These are phyloP conservation scores for Oreotrochilus melanogaster DNA, from an alignment of 2,113 vertebrate genomes.

Conservation along the genomic window DNA sequence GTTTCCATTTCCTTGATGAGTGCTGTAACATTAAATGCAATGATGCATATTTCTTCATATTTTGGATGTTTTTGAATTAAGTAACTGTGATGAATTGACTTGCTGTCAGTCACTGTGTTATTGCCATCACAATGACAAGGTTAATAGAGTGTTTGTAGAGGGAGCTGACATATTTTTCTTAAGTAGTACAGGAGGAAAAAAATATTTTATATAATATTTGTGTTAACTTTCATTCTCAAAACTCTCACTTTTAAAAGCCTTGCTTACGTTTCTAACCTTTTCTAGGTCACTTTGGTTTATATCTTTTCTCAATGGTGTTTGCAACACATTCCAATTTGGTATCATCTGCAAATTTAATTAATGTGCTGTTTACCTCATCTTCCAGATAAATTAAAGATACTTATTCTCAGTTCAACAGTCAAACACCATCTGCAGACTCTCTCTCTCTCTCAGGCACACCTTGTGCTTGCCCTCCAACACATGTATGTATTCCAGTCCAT, in stretches of 20 bases:
- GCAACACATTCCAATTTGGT: slow-evolving; percentile 46
- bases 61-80: neutral
- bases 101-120: neutral
- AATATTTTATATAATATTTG: neutral
- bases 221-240: neutral
- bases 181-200: neutral
- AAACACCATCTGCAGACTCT: slow-evolving; percentile 64
- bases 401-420: slow-evolving; percentile 71
- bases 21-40: neutral
- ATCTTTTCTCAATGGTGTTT: slow-evolving; percentile 41
- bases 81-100: neutral
- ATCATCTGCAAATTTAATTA: slow-evolving; percentile 73
- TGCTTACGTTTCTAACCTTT: neutral
- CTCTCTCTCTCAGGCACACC: slow-evolving; percentile 24
- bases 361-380: slow-evolving; percentile 66
- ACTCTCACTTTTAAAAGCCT: neutral
- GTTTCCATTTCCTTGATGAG: neutral
- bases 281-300: slow-evolving; percentile 62
- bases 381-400: slow-evolving; percentile 69
- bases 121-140: neutral
- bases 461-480: slow-evolving; percentile 20
- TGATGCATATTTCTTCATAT: neutral
- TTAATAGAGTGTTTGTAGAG: neutral
- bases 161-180: neutral
- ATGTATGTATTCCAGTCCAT: slow-evolving; percentile 35